These are phyloP conservation scores for Poecilia gillii DNA, from an alignment of 2,797 vertebrate genomes.

Conservation along the genomic window DNA sequence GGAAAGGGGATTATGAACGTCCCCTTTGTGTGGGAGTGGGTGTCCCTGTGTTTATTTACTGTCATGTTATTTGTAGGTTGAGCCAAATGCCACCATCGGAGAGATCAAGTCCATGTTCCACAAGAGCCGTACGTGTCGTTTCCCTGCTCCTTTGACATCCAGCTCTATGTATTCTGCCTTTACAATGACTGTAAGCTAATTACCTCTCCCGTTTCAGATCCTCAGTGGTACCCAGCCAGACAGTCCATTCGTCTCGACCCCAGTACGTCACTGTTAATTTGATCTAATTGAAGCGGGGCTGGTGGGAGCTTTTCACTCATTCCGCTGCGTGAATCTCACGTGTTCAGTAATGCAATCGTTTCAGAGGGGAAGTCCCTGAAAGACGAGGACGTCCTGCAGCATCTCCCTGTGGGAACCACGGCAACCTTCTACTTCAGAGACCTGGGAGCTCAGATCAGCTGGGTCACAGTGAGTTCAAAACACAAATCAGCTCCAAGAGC, in stretches of 20 bases:
- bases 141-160: constrained; percentile 16
- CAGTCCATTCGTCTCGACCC: constrained; percentile 94
- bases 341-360: constrained; percentile 20
- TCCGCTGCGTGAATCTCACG: background rate
- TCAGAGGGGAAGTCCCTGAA: constrained; percentile 94
- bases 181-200: constrained; percentile 2
- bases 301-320: background rate
- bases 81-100: constrained; percentile 92
- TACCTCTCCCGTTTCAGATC: constrained; percentile 81
- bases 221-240: constrained; percentile 93
- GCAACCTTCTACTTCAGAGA: constrained; percentile 96
- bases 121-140: constrained; percentile 87
- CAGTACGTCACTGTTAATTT: constrained; percentile 83
- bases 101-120: constrained; percentile 97
- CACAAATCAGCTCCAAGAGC: background rate
- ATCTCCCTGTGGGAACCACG: constrained; percentile 93
- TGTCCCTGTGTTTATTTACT: constrained; percentile 40
- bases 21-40: constrained; percentile 33
- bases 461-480: constrained; percentile 89
- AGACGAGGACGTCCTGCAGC: constrained; percentile 93
- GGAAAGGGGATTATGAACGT: constrained; percentile 52
- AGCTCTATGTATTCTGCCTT: background rate
- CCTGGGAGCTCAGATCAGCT: constrained; percentile 96
- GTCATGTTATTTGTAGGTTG: constrained; percentile 83
- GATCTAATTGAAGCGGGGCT: background rate